Evolutionary conservation across 2,888 invertebrate genomes (phyloP).

Genomic region (Hydriomena furcata): DNA sequence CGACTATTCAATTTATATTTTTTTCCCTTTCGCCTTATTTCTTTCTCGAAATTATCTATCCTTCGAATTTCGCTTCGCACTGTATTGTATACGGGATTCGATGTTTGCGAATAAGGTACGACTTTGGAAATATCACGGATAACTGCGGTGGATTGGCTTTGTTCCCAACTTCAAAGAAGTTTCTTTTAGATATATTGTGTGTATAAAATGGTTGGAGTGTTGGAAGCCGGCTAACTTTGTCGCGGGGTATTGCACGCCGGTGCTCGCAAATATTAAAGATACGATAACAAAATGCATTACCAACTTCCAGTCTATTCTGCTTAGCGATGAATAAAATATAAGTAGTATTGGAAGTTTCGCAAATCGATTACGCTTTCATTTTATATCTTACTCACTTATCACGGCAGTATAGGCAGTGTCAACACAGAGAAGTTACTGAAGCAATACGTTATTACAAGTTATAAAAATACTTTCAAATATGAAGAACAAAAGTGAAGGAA

Average conservation of each 20-base stretch:
- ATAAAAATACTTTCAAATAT: too few species aligned
- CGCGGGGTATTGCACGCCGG: conserved; percentile 47
- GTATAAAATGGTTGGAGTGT: conserved; percentile 62
- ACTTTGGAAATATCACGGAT: conserved; percentile 79
- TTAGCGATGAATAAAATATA: conserved; percentile 12
- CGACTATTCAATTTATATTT: conserved; percentile 84
- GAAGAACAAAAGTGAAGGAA: too few species aligned
- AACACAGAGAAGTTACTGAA: background rate
- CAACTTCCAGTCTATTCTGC: conserved; percentile 16
- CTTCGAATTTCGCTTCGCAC: conserved; percentile 83
- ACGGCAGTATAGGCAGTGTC: background rate
- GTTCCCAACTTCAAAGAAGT: conserved; percentile 81
- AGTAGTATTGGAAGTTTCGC: conserved; percentile 1
- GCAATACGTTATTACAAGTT: too few species aligned
- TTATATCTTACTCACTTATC: too few species aligned
- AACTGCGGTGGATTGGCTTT: conserved; percentile 80
- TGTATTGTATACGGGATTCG: conserved; percentile 80
- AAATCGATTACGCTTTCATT: too few species aligned
- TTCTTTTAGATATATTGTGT: conserved; percentile 73
- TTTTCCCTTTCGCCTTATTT: conserved; percentile 80
- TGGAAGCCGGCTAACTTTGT: conserved; percentile 46
- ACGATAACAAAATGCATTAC: conserved; percentile 46
- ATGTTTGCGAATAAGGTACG: conserved; percentile 82
- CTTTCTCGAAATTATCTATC: conserved; percentile 82
- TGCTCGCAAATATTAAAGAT: conserved; percentile 47